Evolutionary conservation across 2,797 vertebrate species (phyloP).

Genomic region (Gobionotothen gibberifrons): DNA sequence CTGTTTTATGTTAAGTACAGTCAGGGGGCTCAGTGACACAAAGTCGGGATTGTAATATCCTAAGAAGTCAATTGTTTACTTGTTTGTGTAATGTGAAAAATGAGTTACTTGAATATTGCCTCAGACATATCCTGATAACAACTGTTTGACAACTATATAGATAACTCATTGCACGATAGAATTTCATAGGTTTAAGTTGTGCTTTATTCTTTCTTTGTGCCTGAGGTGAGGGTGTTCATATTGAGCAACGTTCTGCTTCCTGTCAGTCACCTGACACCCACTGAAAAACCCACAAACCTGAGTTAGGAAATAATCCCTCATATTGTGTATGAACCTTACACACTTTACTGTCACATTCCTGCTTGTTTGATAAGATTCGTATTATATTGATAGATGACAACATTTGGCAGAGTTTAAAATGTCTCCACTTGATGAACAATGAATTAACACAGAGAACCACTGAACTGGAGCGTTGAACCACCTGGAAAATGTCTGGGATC

Average conservation of each 20-base stretch:
- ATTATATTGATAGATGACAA: background rate
- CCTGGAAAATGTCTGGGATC: constrained; percentile 63
- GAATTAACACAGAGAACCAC: constrained; percentile 14
- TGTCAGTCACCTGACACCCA: constrained; percentile 32
- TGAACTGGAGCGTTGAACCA: constrained; percentile 54
- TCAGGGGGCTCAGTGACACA: background rate
- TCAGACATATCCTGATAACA: background rate
- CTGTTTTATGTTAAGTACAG: background rate
- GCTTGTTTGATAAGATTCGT: background rate
- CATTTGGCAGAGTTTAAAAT: constrained; percentile 16
- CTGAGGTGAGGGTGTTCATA: constrained; percentile 18
- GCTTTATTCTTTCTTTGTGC: background rate
- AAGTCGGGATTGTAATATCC: background rate
- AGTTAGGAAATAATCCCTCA: constrained; percentile 10
- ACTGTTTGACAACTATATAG: background rate
- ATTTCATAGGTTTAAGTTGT: background rate
- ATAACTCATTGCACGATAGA: background rate
- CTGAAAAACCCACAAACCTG: background rate
- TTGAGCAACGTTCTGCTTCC: constrained; percentile 19
- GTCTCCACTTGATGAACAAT: constrained; percentile 32
- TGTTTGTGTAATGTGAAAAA: background rate
- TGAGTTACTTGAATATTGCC: background rate
- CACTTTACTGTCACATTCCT: background rate
- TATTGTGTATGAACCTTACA: background rate
- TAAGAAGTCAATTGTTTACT: background rate